These are phyloP conservation scores for Spodoptera picta DNA, from an alignment of 2,888 invertebrate genomes.

Conservation along the genomic window DNA sequence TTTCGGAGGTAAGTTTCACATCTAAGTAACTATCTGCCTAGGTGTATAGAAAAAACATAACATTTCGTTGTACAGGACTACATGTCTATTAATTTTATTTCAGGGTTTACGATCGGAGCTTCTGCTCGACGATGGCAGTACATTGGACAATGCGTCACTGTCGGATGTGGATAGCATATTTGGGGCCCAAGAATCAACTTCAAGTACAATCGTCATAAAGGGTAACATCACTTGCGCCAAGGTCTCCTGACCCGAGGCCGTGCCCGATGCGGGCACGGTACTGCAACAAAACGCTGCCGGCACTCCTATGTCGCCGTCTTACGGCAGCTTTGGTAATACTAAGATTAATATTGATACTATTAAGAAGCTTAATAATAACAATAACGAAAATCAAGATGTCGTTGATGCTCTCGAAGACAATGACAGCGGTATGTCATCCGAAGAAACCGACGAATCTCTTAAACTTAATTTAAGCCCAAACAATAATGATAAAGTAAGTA, in stretches of 20 bases:
- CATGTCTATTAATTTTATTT: conserved; percentile 43
- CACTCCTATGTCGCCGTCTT: conserved; percentile 66
- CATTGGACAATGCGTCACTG: conserved; percentile 74
- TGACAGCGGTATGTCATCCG: conserved; percentile 85
- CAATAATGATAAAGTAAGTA: conserved; percentile 65
- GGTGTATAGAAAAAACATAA: too few relatives aligned
- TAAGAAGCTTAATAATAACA: conserved; percentile 52
- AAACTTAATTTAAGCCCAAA: conserved; percentile 70
- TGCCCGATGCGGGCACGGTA: conserved; percentile 81
- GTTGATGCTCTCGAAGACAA: conserved; percentile 59
- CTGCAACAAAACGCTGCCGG: conserved; percentile 57
- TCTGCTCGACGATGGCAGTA: conserved; percentile 80
- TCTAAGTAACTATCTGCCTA: not conserved
- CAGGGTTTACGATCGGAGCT: conserved; percentile 82
- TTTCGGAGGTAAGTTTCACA: conserved; percentile 75
- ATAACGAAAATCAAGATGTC: conserved; percentile 56
- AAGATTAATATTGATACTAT: conserved; percentile 63
- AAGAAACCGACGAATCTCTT: conserved; percentile 81
- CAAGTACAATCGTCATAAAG: conserved; percentile 79
- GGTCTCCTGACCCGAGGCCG: conserved; percentile 85
- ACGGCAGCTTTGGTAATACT: conserved; percentile 81
- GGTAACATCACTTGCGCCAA: conserved; percentile 71
- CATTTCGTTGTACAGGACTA: not conserved
- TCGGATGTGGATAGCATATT: conserved; percentile 78
- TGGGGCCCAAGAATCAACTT: conserved; percentile 73